phyloP scores from a whole-genome alignment of 2,797 vertebrate genomes.

The Siniperca undulata region DNA sequence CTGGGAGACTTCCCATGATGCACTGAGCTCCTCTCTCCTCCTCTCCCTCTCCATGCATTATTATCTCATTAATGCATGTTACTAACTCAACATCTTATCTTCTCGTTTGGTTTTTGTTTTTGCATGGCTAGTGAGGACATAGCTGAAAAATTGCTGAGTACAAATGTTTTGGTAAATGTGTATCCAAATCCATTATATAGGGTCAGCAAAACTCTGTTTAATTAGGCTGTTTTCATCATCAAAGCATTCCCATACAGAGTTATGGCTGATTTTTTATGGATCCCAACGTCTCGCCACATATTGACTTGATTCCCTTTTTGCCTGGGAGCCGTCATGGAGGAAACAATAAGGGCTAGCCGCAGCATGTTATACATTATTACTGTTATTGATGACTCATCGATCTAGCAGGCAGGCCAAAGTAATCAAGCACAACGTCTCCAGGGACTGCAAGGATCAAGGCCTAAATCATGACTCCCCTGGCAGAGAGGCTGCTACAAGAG shows the following conservation, averaged over 20 bases:
- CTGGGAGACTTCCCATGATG: too few relatives aligned
- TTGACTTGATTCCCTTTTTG: constrained; percentile 61
- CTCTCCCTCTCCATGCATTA: too few relatives aligned
- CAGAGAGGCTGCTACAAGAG: constrained; percentile 55
- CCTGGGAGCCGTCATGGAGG: constrained; percentile 49
- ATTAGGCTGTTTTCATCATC: constrained; percentile 66
- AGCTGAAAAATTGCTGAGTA: constrained; percentile 27
- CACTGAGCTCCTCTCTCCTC: too few relatives aligned
- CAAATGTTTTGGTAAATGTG: background rate
- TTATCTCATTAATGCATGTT: too few relatives aligned
- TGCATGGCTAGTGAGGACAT: constrained; percentile 3
- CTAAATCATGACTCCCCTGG: constrained; percentile 58
- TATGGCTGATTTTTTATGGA: constrained; percentile 45
- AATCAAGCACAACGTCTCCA: constrained; percentile 67
- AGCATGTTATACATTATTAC: constrained; percentile 75
- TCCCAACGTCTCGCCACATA: constrained; percentile 43
- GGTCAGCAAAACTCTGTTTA: constrained; percentile 36
- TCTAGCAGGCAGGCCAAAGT: constrained; percentile 64
- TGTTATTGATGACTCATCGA: constrained; percentile 79
- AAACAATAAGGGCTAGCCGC: constrained; percentile 57
- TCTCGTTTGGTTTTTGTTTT: constrained; percentile 1
- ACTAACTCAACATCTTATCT: too few relatives aligned
- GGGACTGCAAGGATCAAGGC: constrained; percentile 62
- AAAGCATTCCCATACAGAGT: constrained; percentile 63
- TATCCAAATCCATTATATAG: constrained; percentile 37